Conservation (phyloP, 2,113 vertebrate species). For the Benthochromis sp. region DNA sequence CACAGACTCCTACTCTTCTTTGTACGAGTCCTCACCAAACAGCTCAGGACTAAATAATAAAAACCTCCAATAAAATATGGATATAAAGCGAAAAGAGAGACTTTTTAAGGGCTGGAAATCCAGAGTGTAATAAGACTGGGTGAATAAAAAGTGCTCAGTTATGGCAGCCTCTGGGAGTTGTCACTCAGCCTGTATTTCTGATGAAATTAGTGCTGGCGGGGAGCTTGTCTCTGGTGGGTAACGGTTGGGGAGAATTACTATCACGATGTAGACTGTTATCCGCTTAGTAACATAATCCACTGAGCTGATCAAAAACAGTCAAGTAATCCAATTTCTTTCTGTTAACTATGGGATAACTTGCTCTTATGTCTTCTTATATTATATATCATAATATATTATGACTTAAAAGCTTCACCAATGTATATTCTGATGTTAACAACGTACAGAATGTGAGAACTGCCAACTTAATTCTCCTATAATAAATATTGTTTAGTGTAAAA, state of each 20-base stretch:
- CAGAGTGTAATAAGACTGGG: not conserved
- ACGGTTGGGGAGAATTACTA: not conserved
- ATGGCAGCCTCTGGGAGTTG: not conserved
- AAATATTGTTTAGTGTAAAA: not conserved
- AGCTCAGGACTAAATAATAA: not conserved
- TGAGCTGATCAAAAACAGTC: not conserved
- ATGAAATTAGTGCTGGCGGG: not conserved
- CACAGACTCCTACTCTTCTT: not conserved
- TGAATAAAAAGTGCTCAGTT: not conserved
- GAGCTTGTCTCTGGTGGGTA: not conserved
- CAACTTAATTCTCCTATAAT: not conserved
- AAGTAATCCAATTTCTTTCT: slow-evolving; percentile 21
- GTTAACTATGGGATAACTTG: not conserved
- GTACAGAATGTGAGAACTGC: not conserved
- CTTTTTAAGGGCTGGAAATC: not conserved
- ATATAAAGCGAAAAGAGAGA: not conserved
- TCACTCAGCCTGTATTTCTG: not conserved
- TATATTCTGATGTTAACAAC: not conserved
- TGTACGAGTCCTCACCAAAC: not conserved
- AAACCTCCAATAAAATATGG: slow-evolving; percentile 21
- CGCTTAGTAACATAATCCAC: not conserved
- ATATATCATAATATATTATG: not conserved
- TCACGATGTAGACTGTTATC: not conserved
- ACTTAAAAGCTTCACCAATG: not conserved
- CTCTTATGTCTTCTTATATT: not conserved